Conservation (phyloP, 2,888 invertebrate genomes). For the Cerastis rubricosa region DNA sequence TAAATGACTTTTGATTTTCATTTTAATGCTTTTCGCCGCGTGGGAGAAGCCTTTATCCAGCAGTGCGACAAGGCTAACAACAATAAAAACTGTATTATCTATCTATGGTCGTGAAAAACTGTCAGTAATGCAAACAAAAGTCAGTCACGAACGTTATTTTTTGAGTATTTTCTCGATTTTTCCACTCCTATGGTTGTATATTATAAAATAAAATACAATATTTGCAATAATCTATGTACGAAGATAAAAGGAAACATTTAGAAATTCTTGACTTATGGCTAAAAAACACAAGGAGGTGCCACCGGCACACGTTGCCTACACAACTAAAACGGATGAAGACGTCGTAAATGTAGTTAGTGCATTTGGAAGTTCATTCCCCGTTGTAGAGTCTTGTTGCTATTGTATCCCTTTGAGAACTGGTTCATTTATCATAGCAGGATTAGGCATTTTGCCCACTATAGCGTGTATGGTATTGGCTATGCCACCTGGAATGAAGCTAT, state of each 20-base stretch:
- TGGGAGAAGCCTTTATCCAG: too few relatives aligned
- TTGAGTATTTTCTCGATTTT: too few relatives aligned
- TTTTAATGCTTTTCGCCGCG: too few relatives aligned
- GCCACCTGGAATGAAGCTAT: slow-evolving; percentile 49
- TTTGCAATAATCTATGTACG: background rate
- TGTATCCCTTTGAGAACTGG: slow-evolving; percentile 64
- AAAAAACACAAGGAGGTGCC: background rate
- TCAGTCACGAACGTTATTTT: background rate
- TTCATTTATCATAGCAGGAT: slow-evolving; percentile 65
- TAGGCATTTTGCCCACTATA: slow-evolving; percentile 69
- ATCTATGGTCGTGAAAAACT: background rate
- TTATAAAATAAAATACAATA: slow-evolving; percentile 9
- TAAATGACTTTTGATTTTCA: too few relatives aligned
- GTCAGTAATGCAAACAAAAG: background rate
- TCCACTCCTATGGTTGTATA: background rate
- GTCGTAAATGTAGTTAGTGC: background rate
- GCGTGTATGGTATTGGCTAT: slow-evolving; percentile 63
- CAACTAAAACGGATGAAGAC: slow-evolving; percentile 4
- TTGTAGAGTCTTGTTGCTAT: slow-evolving; percentile 63
- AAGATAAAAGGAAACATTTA: slow-evolving; percentile 9
- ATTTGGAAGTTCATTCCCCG: slow-evolving; percentile 63
- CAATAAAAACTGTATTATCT: background rate
- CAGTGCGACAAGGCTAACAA: background rate
- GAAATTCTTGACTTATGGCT: slow-evolving; percentile 20
- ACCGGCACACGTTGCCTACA: background rate